Evolutionary conservation across 2,797 vertebrate genomes (phyloP).

Genomic region (Ctenochaetus hawaiiensis): DNA sequence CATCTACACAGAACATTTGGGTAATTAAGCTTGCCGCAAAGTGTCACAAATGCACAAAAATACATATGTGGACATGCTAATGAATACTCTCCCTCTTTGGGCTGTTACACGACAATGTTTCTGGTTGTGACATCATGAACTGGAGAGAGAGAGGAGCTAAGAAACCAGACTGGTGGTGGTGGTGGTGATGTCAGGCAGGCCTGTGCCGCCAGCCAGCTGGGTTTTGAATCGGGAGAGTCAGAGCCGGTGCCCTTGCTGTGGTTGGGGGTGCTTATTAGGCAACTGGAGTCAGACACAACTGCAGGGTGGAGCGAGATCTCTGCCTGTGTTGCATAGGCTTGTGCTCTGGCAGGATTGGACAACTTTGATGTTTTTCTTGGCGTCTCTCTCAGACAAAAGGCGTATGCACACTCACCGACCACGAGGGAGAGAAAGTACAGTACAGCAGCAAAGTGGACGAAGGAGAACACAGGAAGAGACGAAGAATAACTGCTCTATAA

Average conservation of each 20-base stretch:
- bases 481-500: conserved; percentile 16
- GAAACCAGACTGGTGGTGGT: conserved; percentile 52
- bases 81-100: conserved; percentile 34
- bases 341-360: conserved; percentile 60
- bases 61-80: conserved; percentile 37
- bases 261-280: conserved; percentile 78
- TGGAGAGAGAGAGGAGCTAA: conserved; percentile 32
- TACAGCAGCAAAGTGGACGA: conserved; percentile 27
- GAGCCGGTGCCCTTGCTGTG: conserved; percentile 68
- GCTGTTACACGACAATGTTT: conserved; percentile 38
- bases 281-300: conserved; percentile 71
- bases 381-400: conserved; percentile 73
- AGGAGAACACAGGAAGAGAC: conserved; percentile 22
- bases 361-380: conserved; percentile 79
- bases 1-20: conserved; percentile 32
- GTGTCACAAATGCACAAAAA: conserved; percentile 51
- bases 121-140: conserved; percentile 52
- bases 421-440: conserved; percentile 49
- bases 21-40: conserved; percentile 32
- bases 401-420: conserved; percentile 70
- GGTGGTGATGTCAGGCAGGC: conserved; percentile 70
- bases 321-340: conserved; percentile 47
- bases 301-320: conserved; percentile 75
- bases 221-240: conserved; percentile 61
- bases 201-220: conserved; percentile 74